phyloP scores from a whole-genome alignment of 2,888 invertebrate genomes.

The Gymnoscelis rufifasciata region DNA sequence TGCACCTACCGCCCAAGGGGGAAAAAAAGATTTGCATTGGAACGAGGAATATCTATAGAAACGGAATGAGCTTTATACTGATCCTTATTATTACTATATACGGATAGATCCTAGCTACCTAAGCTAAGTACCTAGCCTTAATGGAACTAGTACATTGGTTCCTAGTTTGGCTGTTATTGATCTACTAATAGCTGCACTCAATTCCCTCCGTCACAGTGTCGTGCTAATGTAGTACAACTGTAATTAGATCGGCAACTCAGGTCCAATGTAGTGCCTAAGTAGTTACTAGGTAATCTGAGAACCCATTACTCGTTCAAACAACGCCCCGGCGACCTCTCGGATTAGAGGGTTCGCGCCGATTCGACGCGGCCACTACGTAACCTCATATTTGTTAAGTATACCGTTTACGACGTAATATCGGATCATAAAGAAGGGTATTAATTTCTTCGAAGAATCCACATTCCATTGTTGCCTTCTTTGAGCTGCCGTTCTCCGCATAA shows the following conservation, averaged over 20 bases:
- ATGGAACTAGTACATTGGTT: too few relatives aligned
- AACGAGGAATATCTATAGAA: too few relatives aligned
- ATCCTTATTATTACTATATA: too few relatives aligned
- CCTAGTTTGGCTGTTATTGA: background rate
- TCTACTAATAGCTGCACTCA: background rate
- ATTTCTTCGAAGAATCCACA: background rate
- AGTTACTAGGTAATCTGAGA: slow-evolving; percentile 32
- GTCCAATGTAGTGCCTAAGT: slow-evolving; percentile 19
- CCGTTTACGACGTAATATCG: too few relatives aligned
- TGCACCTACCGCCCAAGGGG: too few relatives aligned
- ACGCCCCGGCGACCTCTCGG: slow-evolving; percentile 32
- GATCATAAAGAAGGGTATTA: too few relatives aligned
- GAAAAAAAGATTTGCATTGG: too few relatives aligned
- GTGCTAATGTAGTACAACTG: background rate
- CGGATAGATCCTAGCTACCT: too few relatives aligned
- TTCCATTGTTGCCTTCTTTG: background rate
- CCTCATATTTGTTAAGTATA: background rate
- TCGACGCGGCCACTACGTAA: slow-evolving; percentile 11
- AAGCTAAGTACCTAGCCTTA: too few relatives aligned
- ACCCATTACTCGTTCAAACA: slow-evolving; percentile 36
- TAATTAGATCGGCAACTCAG: slow-evolving; percentile 3
- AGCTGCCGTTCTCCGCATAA: too few relatives aligned
- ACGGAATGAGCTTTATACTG: too few relatives aligned
- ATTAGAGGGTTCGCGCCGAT: slow-evolving; percentile 29
- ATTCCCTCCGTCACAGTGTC: too few relatives aligned